Evolutionary conservation across 2,113 vertebrate species (phyloP), one percentile per base, ranked within the genome.

Genomic region (Seriola aureovittata): DNA sequence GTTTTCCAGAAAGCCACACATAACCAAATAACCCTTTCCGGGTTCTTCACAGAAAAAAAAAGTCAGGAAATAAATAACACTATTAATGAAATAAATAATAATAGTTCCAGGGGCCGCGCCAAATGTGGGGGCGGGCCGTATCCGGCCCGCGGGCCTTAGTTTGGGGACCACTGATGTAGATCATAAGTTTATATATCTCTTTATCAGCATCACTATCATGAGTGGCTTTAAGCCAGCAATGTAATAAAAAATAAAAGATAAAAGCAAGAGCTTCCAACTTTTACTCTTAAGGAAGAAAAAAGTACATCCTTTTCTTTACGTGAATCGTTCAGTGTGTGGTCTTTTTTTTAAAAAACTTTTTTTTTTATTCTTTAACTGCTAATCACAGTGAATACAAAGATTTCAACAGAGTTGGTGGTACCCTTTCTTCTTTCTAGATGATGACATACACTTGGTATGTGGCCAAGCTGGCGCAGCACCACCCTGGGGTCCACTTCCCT

Each of bases 401-500:
- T 16, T 17, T 76, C 4, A 73, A 42, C 71, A 21, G 36, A 74
- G n/a, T 69, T 36, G 38, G 68, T 82, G 74, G 57, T 80, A 5
- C 29, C 62, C 36, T 80, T 57, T 72, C 50, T 82, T 75, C 34
- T 67, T 17, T 50, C 32, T 69, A 99, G 98, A 97, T 99, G 98
- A 98, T 99, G 98, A 99, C 98, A 57, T 99, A 99, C 0, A 71
- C 91, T 5, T 99, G 98, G 98, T 99, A 99, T 88, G 95, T 99
- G 89, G 94, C 96, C 80, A 99, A 97, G 91, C 93, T 99, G 86
- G 96, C 95, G 3, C 96, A 94, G 69, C 97, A 99, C 86, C 95
- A 97, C 88, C 95, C 95, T 36, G 95, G 95, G 0, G 94, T 99
- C 69, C 83, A 76, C 87, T 99, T 98, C 91, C 98, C 98, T 0